Base-by-base conservation (phyloP, 2,113 vertebrate species). In the Parus major region DNA sequence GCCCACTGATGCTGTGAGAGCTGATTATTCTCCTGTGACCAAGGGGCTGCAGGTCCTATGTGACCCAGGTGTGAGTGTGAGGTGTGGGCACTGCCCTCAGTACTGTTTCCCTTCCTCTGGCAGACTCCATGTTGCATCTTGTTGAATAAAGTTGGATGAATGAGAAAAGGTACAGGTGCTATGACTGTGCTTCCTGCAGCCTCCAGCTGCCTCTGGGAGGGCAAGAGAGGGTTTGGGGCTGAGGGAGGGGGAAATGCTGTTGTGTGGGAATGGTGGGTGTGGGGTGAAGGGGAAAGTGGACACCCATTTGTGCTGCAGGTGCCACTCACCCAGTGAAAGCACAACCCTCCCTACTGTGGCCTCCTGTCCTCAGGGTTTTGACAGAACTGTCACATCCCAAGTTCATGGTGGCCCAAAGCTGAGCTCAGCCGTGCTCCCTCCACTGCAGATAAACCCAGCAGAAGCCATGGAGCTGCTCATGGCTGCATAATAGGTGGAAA, bases 401-500 rank as follows among this genome's bases (percentile, higher is more conserved):
- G 47, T 15, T 52, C 12, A 0, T 11, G n/a, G 76, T 72, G n/a
- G 28, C 56, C 64, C 68, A n/a, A 64, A 56, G 63, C 61, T 36
- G 87, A 46, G 47, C 66, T 69, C 14, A 6, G 55, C 25, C 31
- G 33, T 7, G 52, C 42, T 69, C 60, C 13, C 53, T 80, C 52
- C 44, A 39, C 69, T 5, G 11, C 79, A 77, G 95, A 94, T 79
- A 82, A 92, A 90, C 36, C 53, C 50, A 5, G 27, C 7, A 12
- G 65, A 64, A 52, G 78, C 94, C 1, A 2, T 31, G 46, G 83
- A 86, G 92, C 73, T 3, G 49, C 72, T 94, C 12, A 2, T 36
- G n/a, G 75, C 90, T 88, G 91, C 79, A 97, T 97, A 97, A 97
- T 97, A 96, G 96, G 96, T 97, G 97, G 96, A 97, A 97, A 89